Base-by-base conservation (phyloP, 2,113 vertebrate genomes). In the Kryptolebias marmoratus region DNA sequence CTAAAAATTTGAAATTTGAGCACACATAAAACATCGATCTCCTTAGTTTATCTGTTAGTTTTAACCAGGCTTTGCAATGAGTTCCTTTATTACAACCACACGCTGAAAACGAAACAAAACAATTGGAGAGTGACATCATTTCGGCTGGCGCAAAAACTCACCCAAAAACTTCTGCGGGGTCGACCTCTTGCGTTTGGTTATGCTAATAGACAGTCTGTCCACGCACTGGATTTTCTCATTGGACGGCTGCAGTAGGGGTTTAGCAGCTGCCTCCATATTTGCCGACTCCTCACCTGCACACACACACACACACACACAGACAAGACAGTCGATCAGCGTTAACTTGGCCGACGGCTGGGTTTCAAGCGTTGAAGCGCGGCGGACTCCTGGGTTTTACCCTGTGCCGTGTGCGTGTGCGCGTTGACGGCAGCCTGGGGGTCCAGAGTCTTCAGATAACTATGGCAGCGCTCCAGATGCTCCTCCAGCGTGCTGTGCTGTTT, bases 101-200 rank as follows among this genome's bases (percentile, higher is more conserved):
- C 39, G 39, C 39, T 42, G 39, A 42, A 10, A 42, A 42, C 3
- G 3, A 10, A 42, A 22, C 22, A 22, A 22, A 22, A 22, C 22
- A 22, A 42, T 8, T 8, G 39, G 1, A 8, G 39, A 42, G 10
- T 42, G 10, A 42, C 5, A 42, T 42, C 39, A 42, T 42, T 42
- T 42, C 8, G 13, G 5, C 4, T 5, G 27, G 22, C 31, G 22
- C 9, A 11, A 49, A 28, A 62, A 87, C 94, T 95, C 93, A 99
- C 97, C 97, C 83, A 97, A 92, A 84, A 99, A 98, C 87, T 97
- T 98, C 92, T 99, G 96, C 55, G 96, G 97, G 16, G 95, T 99
- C 53, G 96, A 97, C 50, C 97, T 95, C 85, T 99, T 99, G 83
- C 97, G 94, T 83, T 99, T 98, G 87, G 97, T 96, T 83, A 98